A percentile compares a stretch with the other conserved stretches of the same genome.
Evolutionary conservation across 2,888 invertebrate species (phyloP).

Genomic region (Spatulosminthurus flaviceps): DNA sequence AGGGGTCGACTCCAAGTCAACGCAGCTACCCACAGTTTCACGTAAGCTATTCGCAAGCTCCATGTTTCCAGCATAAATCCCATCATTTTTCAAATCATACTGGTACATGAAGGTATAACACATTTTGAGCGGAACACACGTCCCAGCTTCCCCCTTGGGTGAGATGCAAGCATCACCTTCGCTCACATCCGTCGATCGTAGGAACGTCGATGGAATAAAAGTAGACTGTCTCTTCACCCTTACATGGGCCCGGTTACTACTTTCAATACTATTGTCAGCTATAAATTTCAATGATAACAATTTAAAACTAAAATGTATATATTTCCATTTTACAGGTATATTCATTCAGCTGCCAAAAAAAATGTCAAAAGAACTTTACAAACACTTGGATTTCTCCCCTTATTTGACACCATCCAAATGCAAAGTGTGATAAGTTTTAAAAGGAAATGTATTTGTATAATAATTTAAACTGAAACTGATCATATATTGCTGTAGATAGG

Average conservation of each 20-base stretch:
- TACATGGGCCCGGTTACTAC: not conserved
- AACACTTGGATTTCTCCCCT: conserved; percentile 4
- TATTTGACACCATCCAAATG: not conserved
- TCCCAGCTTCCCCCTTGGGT: conserved; percentile 50
- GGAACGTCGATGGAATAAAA: not conserved
- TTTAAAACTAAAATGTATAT: no score
- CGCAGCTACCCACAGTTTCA: conserved; percentile 51
- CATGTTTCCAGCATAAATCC: conserved; percentile 41
- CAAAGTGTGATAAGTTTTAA: no score
- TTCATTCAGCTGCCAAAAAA: no score
- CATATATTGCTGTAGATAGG: not conserved
- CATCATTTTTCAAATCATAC: conserved; percentile 35
- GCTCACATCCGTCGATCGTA: not conserved
- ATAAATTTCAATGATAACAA: not conserved
- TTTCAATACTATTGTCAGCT: not conserved
- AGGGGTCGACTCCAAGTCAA: not conserved
- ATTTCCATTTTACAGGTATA: no score
- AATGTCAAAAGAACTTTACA: no score
- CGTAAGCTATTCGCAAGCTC: conserved; percentile 52
- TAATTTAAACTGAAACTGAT: no score
- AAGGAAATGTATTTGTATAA: no score
- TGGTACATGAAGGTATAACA: conserved; percentile 60
- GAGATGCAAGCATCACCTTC: conserved; percentile 48
- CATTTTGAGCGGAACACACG: conserved; percentile 54
- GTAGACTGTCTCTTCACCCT: conserved; percentile 12